Evolutionary conservation across 2,113 vertebrate species (phyloP).

Genomic region (Catharus minimus): DNA sequence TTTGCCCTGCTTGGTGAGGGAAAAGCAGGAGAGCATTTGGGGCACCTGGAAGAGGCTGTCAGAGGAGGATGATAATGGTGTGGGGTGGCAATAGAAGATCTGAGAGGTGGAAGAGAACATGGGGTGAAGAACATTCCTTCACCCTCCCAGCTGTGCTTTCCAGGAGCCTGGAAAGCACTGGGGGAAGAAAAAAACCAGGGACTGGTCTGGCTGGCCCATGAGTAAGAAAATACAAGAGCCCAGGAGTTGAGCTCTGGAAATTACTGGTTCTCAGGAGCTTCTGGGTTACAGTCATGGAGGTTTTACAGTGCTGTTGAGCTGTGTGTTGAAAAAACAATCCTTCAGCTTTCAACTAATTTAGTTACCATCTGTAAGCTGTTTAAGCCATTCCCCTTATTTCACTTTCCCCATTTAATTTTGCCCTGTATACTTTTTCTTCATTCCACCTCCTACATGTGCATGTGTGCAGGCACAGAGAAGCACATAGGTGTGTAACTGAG

Average conservation of each 20-base stretch:
- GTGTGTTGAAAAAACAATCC: constrained; percentile 57
- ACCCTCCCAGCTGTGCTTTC: background rate
- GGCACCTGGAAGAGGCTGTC: background rate
- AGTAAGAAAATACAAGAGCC: background rate
- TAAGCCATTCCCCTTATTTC: constrained; percentile 25
- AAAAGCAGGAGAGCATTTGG: background rate
- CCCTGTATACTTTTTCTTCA: background rate
- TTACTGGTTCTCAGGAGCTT: constrained; percentile 34
- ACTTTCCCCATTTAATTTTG: constrained; percentile 19
- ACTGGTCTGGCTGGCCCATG: background rate
- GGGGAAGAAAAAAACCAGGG: background rate
- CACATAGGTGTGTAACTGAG: background rate
- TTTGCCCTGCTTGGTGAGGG: background rate
- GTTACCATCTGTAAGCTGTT: constrained; percentile 49
- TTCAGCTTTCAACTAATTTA: constrained; percentile 39
- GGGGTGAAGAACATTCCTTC: background rate
- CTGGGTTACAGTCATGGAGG: constrained; percentile 29
- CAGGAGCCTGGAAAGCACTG: background rate
- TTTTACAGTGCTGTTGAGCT: constrained; percentile 43
- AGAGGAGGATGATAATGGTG: background rate
- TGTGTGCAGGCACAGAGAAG: background rate
- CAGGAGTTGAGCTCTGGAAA: constrained; percentile 19
- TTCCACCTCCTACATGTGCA: background rate
- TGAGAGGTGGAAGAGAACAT: background rate
- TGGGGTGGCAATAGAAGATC: background rate